Evolutionary conservation across 2,888 invertebrate species (phyloP).

Genomic region (Helleia helle): DNA sequence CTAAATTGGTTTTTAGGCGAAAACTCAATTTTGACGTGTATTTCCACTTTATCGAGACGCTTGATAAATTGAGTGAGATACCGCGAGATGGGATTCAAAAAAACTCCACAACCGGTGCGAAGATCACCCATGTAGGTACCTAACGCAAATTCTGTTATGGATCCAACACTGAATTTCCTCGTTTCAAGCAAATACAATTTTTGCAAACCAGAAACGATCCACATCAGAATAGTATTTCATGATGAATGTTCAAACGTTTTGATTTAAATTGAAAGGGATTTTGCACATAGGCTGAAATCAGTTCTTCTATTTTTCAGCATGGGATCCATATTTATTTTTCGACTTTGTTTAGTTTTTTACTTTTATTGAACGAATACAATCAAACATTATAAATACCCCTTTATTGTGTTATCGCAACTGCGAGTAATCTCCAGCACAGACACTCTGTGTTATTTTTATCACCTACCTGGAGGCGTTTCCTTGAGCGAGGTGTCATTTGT

Average conservation of each 20-base stretch:
- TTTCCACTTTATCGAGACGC: conserved; percentile 57
- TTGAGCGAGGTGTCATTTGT: conserved; percentile 8
- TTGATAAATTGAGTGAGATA: conserved; percentile 67
- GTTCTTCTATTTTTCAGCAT: too few relatives aligned
- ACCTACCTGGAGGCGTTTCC: conserved; percentile 3
- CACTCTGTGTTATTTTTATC: conserved; percentile 5
- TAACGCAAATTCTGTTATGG: conserved; percentile 17
- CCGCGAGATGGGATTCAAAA: conserved; percentile 21
- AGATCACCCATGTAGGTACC: conserved; percentile 15
- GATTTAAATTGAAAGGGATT: not conserved
- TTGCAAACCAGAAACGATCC: not conserved
- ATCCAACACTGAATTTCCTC: conserved; percentile 8
- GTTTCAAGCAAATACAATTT: conserved; percentile 15
- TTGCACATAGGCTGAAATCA: too few relatives aligned
- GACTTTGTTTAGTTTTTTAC: too few relatives aligned
- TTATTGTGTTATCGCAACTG: too few relatives aligned
- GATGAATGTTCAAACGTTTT: not conserved
- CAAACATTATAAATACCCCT: too few relatives aligned
- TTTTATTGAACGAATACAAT: too few relatives aligned
- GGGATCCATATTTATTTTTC: too few relatives aligned
- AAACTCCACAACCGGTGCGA: conserved; percentile 13
- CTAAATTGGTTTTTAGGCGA: conserved; percentile 69
- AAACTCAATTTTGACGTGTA: conserved; percentile 69
- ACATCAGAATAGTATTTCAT: not conserved
- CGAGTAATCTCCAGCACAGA: conserved; percentile 4